A percentile compares a stretch with the other conserved stretches of the same genome.
Conservation (phyloP, 2,797 vertebrate genomes). For the Chloroceryle amazona region DNA sequence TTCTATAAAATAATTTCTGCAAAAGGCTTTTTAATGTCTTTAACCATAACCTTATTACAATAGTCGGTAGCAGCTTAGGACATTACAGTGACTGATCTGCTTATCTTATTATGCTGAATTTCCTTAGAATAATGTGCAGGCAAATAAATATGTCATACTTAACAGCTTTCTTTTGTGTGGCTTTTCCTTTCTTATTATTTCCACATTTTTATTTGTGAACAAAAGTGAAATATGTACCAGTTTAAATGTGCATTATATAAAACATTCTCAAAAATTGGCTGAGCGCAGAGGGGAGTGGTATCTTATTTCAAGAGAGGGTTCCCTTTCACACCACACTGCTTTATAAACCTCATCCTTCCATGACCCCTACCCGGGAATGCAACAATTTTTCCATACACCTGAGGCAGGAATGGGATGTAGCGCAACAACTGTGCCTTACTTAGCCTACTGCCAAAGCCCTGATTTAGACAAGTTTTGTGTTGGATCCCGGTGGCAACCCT, state of each 20-base stretch:
- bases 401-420: neutral
- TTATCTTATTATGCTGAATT: constrained; percentile 72
- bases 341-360: neutral
- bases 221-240: constrained; percentile 30
- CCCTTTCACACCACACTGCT: neutral
- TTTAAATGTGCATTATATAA: constrained; percentile 32
- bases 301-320: neutral
- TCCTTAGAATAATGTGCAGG: constrained; percentile 67
- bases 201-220: constrained; percentile 57
- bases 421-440: neutral
- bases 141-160: constrained; percentile 32
- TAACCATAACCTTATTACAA: constrained; percentile 39
- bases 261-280: neutral
- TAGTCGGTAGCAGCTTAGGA: constrained; percentile 33
- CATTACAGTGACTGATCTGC: constrained; percentile 42
- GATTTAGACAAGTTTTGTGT: neutral
- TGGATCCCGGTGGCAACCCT: neutral
- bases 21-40: constrained; percentile 10
- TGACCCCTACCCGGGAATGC: neutral
- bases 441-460: neutral
- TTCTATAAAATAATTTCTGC: constrained; percentile 38
- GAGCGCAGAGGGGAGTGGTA: neutral
- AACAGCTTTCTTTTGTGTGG: constrained; percentile 66
- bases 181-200: constrained; percentile 72
- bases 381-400: neutral